Percentiles rank a stretch among this genome's conserved stretches.
Conservation (phyloP, 2,888 invertebrate species). For the Macrophya annulata region DNA sequence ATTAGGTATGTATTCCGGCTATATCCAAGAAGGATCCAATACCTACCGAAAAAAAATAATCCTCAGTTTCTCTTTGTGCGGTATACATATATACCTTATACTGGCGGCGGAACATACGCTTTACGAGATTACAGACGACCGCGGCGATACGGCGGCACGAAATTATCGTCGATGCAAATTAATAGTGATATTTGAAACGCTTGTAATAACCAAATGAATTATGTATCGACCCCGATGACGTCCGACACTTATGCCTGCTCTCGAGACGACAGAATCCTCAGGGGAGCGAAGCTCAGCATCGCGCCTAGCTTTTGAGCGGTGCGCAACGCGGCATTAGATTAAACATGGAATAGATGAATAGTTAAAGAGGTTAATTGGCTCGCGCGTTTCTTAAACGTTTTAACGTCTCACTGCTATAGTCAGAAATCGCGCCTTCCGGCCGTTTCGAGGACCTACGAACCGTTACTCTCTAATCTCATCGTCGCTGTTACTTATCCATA, state of each 20-base stretch:
- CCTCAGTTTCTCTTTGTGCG: slow-evolving; percentile 12
- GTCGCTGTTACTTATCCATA: background rate
- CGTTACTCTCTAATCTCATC: background rate
- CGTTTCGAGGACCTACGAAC: slow-evolving; percentile 22
- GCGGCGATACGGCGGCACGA: slow-evolving; percentile 58
- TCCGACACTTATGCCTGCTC: slow-evolving; percentile 25
- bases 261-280: slow-evolving; percentile 11
- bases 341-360: slow-evolving; percentile 53
- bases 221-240: slow-evolving; percentile 63
- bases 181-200: slow-evolving; percentile 71
- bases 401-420: slow-evolving; percentile 23
- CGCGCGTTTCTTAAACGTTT: slow-evolving; percentile 42
- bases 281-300: background rate
- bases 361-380: slow-evolving; percentile 57
- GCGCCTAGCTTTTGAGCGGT: slow-evolving; percentile 36
- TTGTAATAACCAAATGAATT: slow-evolving; percentile 71
- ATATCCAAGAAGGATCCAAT: background rate
- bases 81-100: background rate
- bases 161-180: slow-evolving; percentile 65
- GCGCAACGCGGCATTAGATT: slow-evolving; percentile 29
- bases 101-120: slow-evolving; percentile 15
- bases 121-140: slow-evolving; percentile 40
- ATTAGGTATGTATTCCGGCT: background rate
- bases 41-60: background rate
- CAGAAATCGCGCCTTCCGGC: slow-evolving; percentile 40